Evolutionary conservation across 2,888 invertebrate species (phyloP), one percentile per base, ranked within the genome.

Genomic region (Synanthedon formicaeformis): DNA sequence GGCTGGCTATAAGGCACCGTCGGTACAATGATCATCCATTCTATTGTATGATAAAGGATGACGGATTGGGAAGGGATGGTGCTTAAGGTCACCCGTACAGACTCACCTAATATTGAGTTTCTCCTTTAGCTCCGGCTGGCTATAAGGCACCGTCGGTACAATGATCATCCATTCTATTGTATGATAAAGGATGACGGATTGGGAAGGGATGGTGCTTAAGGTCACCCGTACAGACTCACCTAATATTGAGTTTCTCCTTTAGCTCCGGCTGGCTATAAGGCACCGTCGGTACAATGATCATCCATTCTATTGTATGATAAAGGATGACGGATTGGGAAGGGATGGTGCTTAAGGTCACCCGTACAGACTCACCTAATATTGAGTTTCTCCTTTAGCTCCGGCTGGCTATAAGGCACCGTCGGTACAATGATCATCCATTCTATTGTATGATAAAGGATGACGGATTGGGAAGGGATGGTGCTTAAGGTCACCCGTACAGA

Each of bases 381-480:
- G 0, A 99, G 87, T 60, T 99, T 98, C 81, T 97, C 96, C 61
- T 92, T 92, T 12, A 98, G 88, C 70, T 99, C 98, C 58, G 93
- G 92, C 55, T 96, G 96, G 0, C 92, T 89, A 67, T 99, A 99
- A 0, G 97, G 94, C 34, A 91, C 86, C 0, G 98, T 99, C 5
- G 96, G 93, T 48, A 98, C 96, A 50, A 98, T 98, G 60, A 98
- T 16, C 16, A n/a, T n/a, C n/a, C n/a, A n/a, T n/a, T n/a, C n/a
- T n/a, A n/a, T n/a, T n/a, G n/a, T n/a, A n/a, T n/a, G 16, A 16
- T 16, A 1, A 16, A 16, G 16, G 16, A 16, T 2, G 2, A 16
- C 1, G 16, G 1, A 16, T 95, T 18, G 18, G 18, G 18, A 18
- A 18, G 18, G 2, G 18, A 2, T 18, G 18, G 18, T 18, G 0